These are phyloP conservation scores for Eristalis pertinax DNA, from an alignment of 2,888 invertebrate species.

Conservation along the genomic window DNA sequence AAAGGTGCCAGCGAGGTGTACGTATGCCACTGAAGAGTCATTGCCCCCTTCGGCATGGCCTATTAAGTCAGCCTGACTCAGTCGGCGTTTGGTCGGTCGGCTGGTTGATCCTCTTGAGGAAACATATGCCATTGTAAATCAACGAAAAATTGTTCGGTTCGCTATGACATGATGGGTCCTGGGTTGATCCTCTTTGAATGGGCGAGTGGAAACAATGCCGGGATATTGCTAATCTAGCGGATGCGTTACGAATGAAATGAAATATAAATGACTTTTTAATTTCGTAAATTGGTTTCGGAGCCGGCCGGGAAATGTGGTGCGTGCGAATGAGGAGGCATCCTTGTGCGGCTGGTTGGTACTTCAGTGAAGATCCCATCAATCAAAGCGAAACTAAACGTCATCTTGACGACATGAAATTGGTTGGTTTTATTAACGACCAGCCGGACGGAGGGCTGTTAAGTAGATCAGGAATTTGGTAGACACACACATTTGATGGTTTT, in stretches of 20 bases:
- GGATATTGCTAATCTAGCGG: slow-evolving; percentile 44
- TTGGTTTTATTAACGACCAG: slow-evolving; percentile 35
- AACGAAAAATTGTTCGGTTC: slow-evolving; percentile 57
- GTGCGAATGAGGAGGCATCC: slow-evolving; percentile 10
- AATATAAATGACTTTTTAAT: slow-evolving; percentile 74
- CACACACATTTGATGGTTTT: not conserved
- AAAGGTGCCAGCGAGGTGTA: slow-evolving; percentile 56
- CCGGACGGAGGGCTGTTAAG: slow-evolving; percentile 3
- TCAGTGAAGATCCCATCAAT: slow-evolving; percentile 32
- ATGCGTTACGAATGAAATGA: slow-evolving; percentile 60
- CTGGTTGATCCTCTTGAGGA: slow-evolving; percentile 64
- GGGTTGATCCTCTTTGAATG: slow-evolving; percentile 39
- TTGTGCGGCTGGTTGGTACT: not conserved
- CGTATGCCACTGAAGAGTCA: slow-evolving; percentile 46
- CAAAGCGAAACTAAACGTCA: slow-evolving; percentile 34
- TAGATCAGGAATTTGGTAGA: slow-evolving; percentile 26
- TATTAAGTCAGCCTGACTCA: slow-evolving; percentile 67
- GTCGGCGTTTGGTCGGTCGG: slow-evolving; percentile 35
- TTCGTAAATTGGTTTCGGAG: slow-evolving; percentile 70
- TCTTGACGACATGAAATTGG: slow-evolving; percentile 40
- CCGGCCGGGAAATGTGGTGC: not conserved
- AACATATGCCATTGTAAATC: slow-evolving; percentile 74
- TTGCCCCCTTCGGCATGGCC: slow-evolving; percentile 58
- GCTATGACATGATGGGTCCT: slow-evolving; percentile 40
- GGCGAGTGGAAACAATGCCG: not conserved